Conservation (phyloP, 2,113 vertebrate species). For the Scopus umbretta region DNA sequence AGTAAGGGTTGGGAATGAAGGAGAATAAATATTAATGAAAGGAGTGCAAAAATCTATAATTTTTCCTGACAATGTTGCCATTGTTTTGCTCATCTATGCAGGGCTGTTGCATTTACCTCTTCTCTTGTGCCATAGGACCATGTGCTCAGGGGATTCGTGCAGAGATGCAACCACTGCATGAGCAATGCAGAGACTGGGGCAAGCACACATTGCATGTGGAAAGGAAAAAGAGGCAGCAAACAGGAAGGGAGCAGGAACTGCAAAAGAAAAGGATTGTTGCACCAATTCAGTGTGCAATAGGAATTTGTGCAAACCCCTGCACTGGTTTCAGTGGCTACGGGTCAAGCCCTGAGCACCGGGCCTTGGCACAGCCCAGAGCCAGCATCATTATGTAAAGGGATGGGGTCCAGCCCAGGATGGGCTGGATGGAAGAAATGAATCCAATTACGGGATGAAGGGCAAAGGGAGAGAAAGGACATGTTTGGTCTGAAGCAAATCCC, state of each 20-base stretch:
- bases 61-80: background rate
- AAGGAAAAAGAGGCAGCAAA: background rate
- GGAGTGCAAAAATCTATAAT: background rate
- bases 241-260: background rate
- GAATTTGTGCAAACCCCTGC: background rate
- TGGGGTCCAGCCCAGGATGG: background rate
- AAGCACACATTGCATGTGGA: accelerated
- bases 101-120: background rate
- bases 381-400: background rate
- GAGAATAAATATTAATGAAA: conserved; percentile 32
- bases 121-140: background rate
- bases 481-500: conserved; percentile 38
- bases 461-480: background rate
- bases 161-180: background rate
- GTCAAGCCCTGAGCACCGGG: background rate
- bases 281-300: accelerated
- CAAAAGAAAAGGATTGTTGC: background rate
- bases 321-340: background rate
- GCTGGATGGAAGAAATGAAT: conserved; percentile 43
- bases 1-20: background rate
- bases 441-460: conserved; percentile 64
- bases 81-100: background rate
- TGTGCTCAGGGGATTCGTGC: accelerated
- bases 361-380: background rate
- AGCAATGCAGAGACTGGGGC: background rate